Evolutionary conservation across 2,113 vertebrate species (phyloP).

Genomic region (Takifugu bimaculatus): DNA sequence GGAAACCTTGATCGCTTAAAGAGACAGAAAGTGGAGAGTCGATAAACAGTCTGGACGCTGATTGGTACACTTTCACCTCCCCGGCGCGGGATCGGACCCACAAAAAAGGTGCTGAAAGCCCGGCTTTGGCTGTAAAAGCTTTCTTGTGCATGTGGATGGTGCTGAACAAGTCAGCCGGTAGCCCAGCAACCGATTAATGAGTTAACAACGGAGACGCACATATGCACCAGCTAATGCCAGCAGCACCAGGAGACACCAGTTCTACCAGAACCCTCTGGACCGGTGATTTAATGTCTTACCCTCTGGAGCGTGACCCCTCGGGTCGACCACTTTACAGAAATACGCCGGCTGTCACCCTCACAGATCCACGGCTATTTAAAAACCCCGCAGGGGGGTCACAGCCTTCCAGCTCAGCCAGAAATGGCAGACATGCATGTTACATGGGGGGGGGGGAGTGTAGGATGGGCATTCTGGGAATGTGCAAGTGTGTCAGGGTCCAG

Average conservation of each 20-base stretch:
- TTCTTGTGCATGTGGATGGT: not conserved
- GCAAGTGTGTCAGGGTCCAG: conserved; percentile 57
- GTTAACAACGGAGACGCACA: not conserved
- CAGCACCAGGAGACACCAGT: not conserved
- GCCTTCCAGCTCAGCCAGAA: conserved; percentile 53
- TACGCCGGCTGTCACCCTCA: conserved; percentile 15
- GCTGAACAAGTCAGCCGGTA: not conserved
- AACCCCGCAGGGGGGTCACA: conserved; percentile 49
- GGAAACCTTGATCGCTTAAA: conserved; percentile 62
- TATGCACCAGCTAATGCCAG: not conserved
- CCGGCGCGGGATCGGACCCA: too few species aligned
- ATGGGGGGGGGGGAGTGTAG: conserved; percentile 41
- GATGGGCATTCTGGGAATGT: conserved; percentile 64
- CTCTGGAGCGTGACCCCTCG: conserved; percentile 22
- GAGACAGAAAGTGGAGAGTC: conserved; percentile 55
- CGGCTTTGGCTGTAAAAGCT: not conserved
- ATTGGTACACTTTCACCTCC: too few species aligned
- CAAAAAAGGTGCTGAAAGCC: too few species aligned
- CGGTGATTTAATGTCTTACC: not conserved
- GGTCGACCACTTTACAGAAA: conserved; percentile 5
- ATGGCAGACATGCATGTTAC: conserved; percentile 57
- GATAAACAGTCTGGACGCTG: too few species aligned
- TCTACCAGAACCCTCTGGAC: too few species aligned
- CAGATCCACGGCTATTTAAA: conserved; percentile 68
- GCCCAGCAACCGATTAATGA: not conserved